Conservation (phyloP, 2,113 vertebrate genomes). For the Saccopteryx leptura region DNA sequence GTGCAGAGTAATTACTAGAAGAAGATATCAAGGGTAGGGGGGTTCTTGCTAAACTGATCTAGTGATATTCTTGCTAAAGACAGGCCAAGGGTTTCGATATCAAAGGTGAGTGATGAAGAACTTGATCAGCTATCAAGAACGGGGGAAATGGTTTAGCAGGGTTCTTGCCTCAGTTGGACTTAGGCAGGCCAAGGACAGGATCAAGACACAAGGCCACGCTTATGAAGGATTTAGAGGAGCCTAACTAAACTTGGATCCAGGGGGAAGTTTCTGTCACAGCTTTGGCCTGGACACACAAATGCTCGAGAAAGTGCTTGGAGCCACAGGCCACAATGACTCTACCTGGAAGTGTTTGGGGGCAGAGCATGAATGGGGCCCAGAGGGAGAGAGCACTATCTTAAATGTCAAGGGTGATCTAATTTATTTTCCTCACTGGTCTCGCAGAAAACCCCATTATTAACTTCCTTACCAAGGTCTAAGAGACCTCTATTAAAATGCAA, state of each 20-base stretch:
- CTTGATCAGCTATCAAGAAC: background rate
- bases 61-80: background rate
- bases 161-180: background rate
- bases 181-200: background rate
- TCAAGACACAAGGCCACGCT: background rate
- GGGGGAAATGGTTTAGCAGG: background rate
- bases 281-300: background rate
- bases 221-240: background rate
- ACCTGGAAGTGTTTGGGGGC: background rate
- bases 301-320: background rate
- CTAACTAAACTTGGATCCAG: background rate
- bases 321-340: background rate
- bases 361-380: background rate
- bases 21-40: background rate
- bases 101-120: background rate
- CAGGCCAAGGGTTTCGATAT: background rate
- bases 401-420: background rate
- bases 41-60: background rate
- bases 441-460: background rate
- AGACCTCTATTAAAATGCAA: constrained; percentile 69
- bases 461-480: constrained; percentile 22
- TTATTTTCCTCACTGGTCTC: background rate
- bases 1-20: background rate
- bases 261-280: background rate
- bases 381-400: background rate